Conservation (phyloP, 2,113 vertebrate species). For the Ibidorhyncha struthersii region DNA sequence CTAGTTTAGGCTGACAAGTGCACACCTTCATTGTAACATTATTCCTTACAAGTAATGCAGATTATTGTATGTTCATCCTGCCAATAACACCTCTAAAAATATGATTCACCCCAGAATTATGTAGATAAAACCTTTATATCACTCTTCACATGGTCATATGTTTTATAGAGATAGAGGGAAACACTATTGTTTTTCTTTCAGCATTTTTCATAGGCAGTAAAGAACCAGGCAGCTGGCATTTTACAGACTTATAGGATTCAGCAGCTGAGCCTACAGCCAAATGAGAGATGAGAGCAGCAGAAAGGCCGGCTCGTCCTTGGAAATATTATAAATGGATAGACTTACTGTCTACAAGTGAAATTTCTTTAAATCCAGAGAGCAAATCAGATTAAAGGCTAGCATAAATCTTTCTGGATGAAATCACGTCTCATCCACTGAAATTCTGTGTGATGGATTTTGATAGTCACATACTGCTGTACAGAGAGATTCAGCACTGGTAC, state of each 20-base stretch:
- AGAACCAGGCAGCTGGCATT: constrained; percentile 6
- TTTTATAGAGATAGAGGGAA: not conserved
- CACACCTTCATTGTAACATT: not conserved
- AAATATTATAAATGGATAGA: constrained; percentile 6
- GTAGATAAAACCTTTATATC: not conserved
- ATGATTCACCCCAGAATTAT: not conserved
- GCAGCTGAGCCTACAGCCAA: not conserved
- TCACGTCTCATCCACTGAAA: constrained; percentile 23
- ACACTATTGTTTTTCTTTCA: not conserved
- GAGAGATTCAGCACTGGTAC: not conserved
- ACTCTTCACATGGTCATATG: not conserved
- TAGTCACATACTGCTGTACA: constrained; percentile 22
- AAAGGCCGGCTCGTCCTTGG: not conserved
- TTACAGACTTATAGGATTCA: constrained; percentile 24
- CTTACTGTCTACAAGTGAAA: not conserved
- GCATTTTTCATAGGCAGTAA: not conserved
- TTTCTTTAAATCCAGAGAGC: constrained; percentile 49
- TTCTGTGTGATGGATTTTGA: constrained; percentile 19
- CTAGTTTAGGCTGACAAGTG: not conserved
- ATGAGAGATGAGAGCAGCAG: not conserved
- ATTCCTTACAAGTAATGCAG: not conserved
- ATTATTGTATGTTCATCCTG: not conserved
- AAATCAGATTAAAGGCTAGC: constrained; percentile 55
- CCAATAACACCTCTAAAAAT: not conserved
- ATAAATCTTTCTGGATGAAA: constrained; percentile 28